Conservation (phyloP, 2,888 invertebrate species). For the Cryptus armator region DNA sequence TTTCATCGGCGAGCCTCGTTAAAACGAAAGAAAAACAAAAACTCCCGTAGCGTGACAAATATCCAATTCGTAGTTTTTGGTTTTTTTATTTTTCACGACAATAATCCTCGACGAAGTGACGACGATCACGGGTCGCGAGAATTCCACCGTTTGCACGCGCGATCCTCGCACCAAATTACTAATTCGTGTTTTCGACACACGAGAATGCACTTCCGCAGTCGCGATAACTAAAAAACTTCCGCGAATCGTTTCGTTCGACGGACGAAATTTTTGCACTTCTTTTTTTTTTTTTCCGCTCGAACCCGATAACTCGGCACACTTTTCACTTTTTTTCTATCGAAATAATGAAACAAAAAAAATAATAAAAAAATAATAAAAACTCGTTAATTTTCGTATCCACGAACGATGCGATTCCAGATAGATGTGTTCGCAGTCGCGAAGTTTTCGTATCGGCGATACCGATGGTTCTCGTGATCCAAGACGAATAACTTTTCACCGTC, state of each 20-base stretch:
- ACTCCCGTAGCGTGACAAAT: not conserved
- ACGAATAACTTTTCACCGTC: slow-evolving; percentile 38
- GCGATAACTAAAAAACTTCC: not conserved
- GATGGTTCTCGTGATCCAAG: slow-evolving; percentile 36
- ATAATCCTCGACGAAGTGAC: not conserved
- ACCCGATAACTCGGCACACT: not conserved
- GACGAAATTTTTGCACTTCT: not conserved
- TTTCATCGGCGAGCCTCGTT: not conserved
- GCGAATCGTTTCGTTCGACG: not conserved
- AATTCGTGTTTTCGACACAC: not conserved
- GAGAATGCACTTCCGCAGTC: slow-evolving; percentile 37
- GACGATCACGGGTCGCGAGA: not conserved
- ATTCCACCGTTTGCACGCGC: not conserved
- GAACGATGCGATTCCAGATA: not conserved
- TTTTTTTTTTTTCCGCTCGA: not conserved
- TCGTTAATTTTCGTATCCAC: not conserved
- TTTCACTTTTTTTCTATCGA: not conserved
- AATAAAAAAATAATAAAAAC: not conserved
- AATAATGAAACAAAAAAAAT: not conserved
- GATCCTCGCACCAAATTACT: no score
- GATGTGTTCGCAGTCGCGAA: not conserved
- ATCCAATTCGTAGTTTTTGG: not conserved
- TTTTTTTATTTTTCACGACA: not conserved
- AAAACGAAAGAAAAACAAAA: not conserved
- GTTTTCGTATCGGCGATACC: slow-evolving; percentile 2